Percentiles rank a stretch among this genome's conserved stretches.
These are phyloP conservation scores for Setipinna tenuifilis DNA, from an alignment of 2,797 vertebrate genomes.

Conservation along the genomic window DNA sequence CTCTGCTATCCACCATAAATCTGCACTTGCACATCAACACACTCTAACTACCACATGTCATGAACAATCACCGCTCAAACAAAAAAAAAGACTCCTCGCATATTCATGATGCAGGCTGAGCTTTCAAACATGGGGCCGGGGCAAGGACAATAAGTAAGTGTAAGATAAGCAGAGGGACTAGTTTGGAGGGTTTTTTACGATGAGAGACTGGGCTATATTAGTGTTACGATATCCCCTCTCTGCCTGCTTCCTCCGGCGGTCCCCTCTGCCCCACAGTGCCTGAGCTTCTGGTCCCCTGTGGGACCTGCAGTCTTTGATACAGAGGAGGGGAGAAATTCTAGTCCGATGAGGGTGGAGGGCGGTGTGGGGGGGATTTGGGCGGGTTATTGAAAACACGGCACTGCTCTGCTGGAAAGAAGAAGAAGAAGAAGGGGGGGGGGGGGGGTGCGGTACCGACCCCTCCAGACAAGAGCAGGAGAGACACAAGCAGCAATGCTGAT, in stretches of 20 bases:
- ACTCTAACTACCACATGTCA: background rate
- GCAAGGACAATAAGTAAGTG: background rate
- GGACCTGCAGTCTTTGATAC: conserved; percentile 57
- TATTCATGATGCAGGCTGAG: background rate
- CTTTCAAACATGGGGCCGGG: background rate
- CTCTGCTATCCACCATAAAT: conserved; percentile 53
- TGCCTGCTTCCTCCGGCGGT: conserved; percentile 31
- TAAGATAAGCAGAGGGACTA: background rate
- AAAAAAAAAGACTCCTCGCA: background rate
- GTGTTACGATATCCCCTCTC: background rate
- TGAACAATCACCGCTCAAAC: conserved; percentile 29
- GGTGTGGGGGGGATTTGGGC: background rate
- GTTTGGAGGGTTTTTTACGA: conserved; percentile 14
- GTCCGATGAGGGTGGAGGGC: conserved; percentile 32
- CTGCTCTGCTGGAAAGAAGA: conserved; percentile 42
- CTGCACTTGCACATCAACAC: conserved; percentile 38
- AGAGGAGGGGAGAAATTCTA: conserved; percentile 51
- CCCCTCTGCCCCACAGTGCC: conserved; percentile 34
- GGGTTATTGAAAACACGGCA: conserved; percentile 61
- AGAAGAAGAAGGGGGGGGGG: no score
- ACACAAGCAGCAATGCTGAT: conserved; percentile 52
- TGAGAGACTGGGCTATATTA: background rate
- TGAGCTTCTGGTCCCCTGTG: conserved; percentile 50
- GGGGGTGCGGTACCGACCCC: conserved; percentile 27
- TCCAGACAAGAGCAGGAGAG: conserved; percentile 54